These are phyloP conservation scores for Phalanger gymnotis DNA, from an alignment of 2,797 vertebrate species.

Conservation along the genomic window DNA sequence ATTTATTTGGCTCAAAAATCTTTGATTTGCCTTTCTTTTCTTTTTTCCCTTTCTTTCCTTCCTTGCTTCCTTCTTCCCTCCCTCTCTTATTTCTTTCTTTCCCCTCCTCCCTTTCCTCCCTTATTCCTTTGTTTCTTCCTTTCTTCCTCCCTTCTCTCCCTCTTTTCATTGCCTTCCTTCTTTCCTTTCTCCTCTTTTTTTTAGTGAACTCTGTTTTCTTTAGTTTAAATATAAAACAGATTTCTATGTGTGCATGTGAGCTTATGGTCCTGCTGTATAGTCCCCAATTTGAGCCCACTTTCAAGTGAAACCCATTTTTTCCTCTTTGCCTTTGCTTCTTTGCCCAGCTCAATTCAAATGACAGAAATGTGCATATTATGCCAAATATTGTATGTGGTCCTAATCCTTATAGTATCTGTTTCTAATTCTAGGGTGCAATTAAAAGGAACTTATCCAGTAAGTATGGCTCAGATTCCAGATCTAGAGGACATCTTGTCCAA, in stretches of 20 bases:
- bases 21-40: background rate
- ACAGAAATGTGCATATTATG: slow-evolving; percentile 64
- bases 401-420: slow-evolving; percentile 82
- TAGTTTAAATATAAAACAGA: slow-evolving; percentile 10
- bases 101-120: background rate
- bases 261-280: background rate
- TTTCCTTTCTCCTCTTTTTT: background rate
- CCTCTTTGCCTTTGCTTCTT: background rate
- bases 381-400: slow-evolving; percentile 71
- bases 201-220: background rate
- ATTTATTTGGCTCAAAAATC: background rate
- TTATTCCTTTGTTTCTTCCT: background rate
- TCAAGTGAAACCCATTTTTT: slow-evolving; percentile 46
- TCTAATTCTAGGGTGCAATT: slow-evolving; percentile 92
- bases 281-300: background rate
- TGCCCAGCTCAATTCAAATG: slow-evolving; percentile 17
- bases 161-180: background rate
- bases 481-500: slow-evolving; percentile 55
- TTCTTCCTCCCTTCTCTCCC: background rate
- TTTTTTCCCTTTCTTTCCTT: background rate
- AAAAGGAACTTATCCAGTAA: slow-evolving; percentile 98
- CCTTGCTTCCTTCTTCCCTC: background rate
- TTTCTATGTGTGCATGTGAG: background rate
- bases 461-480: slow-evolving; percentile 84
- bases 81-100: background rate